Percentiles rank a stretch among this genome's conserved stretches.
Evolutionary conservation across 2,113 vertebrate genomes (phyloP).

Genomic region (Sylvietta virens): DNA sequence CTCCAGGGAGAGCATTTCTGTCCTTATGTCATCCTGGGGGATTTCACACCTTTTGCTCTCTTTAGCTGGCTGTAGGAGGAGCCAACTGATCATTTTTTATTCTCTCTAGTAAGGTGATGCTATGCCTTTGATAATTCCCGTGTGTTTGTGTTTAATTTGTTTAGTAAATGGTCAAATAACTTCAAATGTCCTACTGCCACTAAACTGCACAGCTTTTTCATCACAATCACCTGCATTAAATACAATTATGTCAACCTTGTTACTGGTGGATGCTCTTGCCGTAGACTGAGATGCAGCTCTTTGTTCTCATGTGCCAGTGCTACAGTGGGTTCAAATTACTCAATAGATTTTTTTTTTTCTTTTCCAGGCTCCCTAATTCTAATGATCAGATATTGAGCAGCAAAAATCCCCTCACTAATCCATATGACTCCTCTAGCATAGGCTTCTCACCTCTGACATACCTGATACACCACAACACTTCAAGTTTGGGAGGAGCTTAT

Average conservation of each 20-base stretch:
- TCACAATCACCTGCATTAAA: background rate
- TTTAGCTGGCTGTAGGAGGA: background rate
- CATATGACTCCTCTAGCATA: background rate
- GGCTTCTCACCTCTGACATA: background rate
- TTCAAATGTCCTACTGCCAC: background rate
- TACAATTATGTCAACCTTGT: background rate
- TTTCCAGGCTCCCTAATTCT: background rate
- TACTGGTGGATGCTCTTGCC: background rate
- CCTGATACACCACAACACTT: background rate
- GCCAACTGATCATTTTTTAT: background rate
- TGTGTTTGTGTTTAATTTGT: background rate
- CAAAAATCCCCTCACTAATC: background rate
- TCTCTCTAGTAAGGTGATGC: background rate
- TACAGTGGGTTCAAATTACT: background rate
- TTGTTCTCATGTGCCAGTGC: background rate
- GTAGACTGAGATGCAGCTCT: background rate
- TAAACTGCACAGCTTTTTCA: background rate
- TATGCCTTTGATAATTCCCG: background rate
- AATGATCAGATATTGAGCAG: background rate
- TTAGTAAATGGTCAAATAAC: background rate
- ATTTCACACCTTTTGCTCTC: background rate
- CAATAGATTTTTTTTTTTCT: background rate
- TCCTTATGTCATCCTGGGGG: background rate
- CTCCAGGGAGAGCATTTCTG: background rate
- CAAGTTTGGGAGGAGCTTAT: background rate